These are phyloP conservation scores for Alcedo quadribrachys DNA, from an alignment of 2,797 vertebrate species.

Conservation along the genomic window DNA sequence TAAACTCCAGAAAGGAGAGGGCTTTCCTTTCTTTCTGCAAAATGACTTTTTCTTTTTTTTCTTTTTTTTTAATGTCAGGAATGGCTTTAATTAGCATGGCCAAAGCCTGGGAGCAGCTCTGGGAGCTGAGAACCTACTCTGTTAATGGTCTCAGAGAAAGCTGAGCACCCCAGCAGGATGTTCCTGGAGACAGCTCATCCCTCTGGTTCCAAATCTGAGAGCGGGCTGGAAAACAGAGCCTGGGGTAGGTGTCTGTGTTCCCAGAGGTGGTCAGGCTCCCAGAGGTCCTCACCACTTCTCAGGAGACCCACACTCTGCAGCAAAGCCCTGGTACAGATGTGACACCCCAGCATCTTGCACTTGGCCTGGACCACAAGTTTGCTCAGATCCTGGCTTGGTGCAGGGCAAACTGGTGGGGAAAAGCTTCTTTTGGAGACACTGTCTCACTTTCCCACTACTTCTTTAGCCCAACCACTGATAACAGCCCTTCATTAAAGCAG, in stretches of 20 bases:
- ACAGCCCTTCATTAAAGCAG: not conserved
- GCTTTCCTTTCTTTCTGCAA: slow-evolving; percentile 45
- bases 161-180: not conserved
- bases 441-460: not conserved
- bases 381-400: not conserved
- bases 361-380: not conserved
- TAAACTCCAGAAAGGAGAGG: slow-evolving; percentile 25
- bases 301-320: not conserved
- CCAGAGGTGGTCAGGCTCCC: not conserved
- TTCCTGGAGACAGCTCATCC: not conserved
- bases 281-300: not conserved
- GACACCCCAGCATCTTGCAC: not conserved
- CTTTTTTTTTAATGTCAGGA: slow-evolving; percentile 35
- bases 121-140: not conserved
- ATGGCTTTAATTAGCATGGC: slow-evolving; percentile 71
- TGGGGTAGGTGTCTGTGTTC: rapidly evolving
- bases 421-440: not conserved
- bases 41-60: not conserved
- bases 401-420: not conserved
- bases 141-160: not conserved
- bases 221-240: not conserved
- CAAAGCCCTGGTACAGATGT: rapidly evolving
- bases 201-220: not conserved
- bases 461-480: not conserved
- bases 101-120: not conserved